Base-by-base conservation (phyloP, 2,797 vertebrate genomes). In the Agapornis canus region DNA sequence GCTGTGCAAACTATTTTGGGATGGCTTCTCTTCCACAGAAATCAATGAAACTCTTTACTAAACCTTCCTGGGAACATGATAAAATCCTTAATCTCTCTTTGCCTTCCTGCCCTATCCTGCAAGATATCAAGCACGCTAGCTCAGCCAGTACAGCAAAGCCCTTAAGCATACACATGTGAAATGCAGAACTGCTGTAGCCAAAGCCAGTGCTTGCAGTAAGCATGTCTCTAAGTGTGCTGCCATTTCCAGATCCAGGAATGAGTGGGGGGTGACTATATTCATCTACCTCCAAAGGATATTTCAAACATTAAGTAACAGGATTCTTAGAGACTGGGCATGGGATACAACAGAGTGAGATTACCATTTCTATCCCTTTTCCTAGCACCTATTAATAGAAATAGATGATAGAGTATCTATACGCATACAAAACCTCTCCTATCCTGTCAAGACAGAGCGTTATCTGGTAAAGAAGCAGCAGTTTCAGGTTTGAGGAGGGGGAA, bases 221-320 rank as follows among this genome's bases (percentile, higher is more conserved):
- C 11, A 2, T 4, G 23, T n/a, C 42, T 23, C 43, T 0, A 31
- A 59, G 40, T 10, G 26, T 5, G 2, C 82, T 69, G 77, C 82
- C 21, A 1, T 42, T 73, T 15, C 84, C 86, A 87, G 91, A 45
- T 85, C 72, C 84, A 89, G 93, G 82, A 89, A 86, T 9, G 89
- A 92, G 86, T 78, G 61, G 79, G 72, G 90, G 51, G n/a, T 0
- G 0, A 27, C 37, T 16, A 4, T 5, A 31, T 25, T 16, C 86
- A 78, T 66, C 89, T 32, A 54, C 92, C 82, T 82, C 77, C 61
- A 4, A 52, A 82, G 76, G 77, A 92, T 84, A 43, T 77, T 94
- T 91, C 90, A 66, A 90, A 73, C 80, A 82, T 94, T 49, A 73
- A 92, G 87, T 86, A 95, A 97, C 10, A 48, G 81, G 47, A 94